Evolutionary conservation across 2,888 invertebrate genomes (phyloP), one percentile per base, ranked within the genome.

Genomic region (Cryptosula pallasiana): DNA sequence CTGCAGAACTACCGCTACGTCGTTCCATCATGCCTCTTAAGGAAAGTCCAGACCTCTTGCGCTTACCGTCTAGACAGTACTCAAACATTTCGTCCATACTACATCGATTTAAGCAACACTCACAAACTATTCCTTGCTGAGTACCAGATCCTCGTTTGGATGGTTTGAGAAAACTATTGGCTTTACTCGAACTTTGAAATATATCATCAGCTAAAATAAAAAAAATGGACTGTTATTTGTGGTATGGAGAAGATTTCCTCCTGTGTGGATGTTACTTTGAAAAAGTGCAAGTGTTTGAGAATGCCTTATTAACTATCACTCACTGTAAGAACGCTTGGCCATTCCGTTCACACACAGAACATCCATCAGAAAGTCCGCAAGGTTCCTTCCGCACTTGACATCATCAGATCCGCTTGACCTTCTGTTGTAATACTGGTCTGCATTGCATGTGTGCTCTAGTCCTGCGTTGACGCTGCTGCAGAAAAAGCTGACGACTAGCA

Each of bases 101-200:
- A 32, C 73, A 73, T 35, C 54, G 70, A 58, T 73, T 35, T 27
- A 71, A 36, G 71, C 73, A 73, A 32, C 73, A 73, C 71, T 73
- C 73, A 57, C 73, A 73, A 35, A 73, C 71, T 34, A 73, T 73
- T 57, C 73, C 73, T n/a, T 36, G 5, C 5, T 5, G 20, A 13
- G 20, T 13, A 5, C 45, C 45, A 20, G 5, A 5, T 13, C 45
- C 20, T 45, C 45, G 25, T 63, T 63, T 13, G 9, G 29, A 9
- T 27, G 63, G 9, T 25, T 20, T 20, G 13, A 63, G n/a, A 27
- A 63, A 32, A 13, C 32, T 63, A 32, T 45, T 20, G 5, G 45
- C 45, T 20, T 27, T 5, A 45, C 20, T 5, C 20, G 5, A 13
- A 45, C 20, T 45, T 20, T 45, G 45, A 20, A 45, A 45, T 45